Evolutionary conservation across 1,140 invertebrate species (phyloP).

Genomic region (Charaxes varanes): DNA sequence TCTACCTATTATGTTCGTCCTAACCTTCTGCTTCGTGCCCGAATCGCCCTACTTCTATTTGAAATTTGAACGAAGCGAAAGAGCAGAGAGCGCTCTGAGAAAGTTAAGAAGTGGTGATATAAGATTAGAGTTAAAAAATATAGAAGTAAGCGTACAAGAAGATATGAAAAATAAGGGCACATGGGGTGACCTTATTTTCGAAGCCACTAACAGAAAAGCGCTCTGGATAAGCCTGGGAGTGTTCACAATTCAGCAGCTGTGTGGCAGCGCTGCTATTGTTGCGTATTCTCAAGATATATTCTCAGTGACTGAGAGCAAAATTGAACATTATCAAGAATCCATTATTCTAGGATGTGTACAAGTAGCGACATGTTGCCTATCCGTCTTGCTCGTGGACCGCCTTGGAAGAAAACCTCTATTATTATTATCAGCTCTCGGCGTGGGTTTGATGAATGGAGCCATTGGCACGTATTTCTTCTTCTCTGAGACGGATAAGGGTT

Average conservation of each 20-base stretch:
- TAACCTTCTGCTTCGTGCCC: conserved; percentile 74
- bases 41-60: conserved; percentile 78
- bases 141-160: conserved; percentile 77
- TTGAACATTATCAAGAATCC: conserved; percentile 73
- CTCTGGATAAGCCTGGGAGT: conserved; percentile 77
- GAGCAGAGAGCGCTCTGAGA: conserved; percentile 70
- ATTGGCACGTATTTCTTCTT: conserved; percentile 77
- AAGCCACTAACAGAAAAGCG: conserved; percentile 78
- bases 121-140: conserved; percentile 77
- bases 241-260: conserved; percentile 84
- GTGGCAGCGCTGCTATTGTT: conserved; percentile 82
- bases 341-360: conserved; percentile 81
- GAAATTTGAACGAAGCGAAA: conserved; percentile 67
- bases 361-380: conserved; percentile 77
- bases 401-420: conserved; percentile 82
- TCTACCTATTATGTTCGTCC: conserved; percentile 73
- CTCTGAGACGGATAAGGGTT: conserved; percentile 34
- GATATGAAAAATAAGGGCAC: conserved; percentile 72
- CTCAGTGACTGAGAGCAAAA: conserved; percentile 64
- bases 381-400: conserved; percentile 81
- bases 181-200: conserved; percentile 76
- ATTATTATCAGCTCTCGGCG: conserved; percentile 75
- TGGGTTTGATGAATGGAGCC: conserved; percentile 71
- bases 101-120: conserved; percentile 75
- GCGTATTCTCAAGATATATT: conserved; percentile 86